Evolutionary conservation across 2,888 invertebrate genomes (phyloP), one percentile per base, ranked within the genome.

Genomic region (Neoaliturus tenellus): DNA sequence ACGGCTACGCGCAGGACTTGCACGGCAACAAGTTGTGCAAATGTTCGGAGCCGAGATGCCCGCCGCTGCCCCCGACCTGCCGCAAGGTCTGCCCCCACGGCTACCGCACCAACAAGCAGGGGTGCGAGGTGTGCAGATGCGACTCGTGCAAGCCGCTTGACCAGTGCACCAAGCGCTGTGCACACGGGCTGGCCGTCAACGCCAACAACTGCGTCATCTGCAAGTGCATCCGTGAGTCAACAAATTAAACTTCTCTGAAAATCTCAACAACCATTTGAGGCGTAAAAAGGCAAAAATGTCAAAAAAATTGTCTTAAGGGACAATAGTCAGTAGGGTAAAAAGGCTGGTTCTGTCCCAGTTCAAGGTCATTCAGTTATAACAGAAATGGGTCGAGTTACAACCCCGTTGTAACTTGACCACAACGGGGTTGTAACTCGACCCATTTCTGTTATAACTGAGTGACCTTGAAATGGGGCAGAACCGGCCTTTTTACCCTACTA

Each of bases 51-150:
- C 84, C 86, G 51, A 73, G 84, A 23, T 93, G 93, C 88, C 92
- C 92, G 8, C 90, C 91, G 8, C 89, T 93, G 85, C 89, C 89
- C 44, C n/a, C n/a, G n/a, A 88, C 89, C 75, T 94, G 94, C 89
- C 91, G 90, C 85, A 92, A 92, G 88, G 90, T 90, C 73, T 93
- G 93, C 87, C 89, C 91, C 25, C 91, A 92, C 88, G 94, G 93
- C 20, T 93, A 91, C 88, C 90, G 89, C 89, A 90, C 90, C 86
- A 91, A 89, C 87, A 90, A 88, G 90, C 91, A 86, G 89, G 93
- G 91, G 86, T 92, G 89, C 89, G 89, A 90, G 83, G 87, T 92
- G 12, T 93, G 93, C 89, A 91, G 91, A 86, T 94, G 93, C 88
- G 91, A 91, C 25, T 84, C 86, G 33, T 87, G 87, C 84, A 87